These are phyloP conservation scores for Gorsachius magnificus DNA, from an alignment of 2,797 vertebrate genomes.

Conservation along the genomic window DNA sequence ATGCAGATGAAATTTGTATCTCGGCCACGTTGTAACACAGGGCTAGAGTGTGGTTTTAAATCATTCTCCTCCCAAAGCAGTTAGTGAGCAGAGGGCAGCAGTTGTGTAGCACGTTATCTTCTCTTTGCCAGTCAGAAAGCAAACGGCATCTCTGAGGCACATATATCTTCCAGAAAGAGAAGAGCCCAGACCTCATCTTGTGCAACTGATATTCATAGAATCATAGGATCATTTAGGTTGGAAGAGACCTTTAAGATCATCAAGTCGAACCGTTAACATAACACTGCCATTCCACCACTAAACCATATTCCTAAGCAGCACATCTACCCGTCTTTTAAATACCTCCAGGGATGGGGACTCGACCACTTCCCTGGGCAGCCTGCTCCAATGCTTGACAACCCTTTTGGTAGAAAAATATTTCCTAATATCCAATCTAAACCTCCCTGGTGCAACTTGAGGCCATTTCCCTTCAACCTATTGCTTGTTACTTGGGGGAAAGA, in stretches of 20 bases:
- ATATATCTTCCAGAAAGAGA: not conserved
- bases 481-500: not conserved
- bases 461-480: not conserved
- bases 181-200: not conserved
- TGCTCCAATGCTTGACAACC: not conserved
- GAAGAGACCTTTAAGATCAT: not conserved
- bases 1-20: conserved; percentile 11
- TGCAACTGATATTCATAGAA: not conserved
- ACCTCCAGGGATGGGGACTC: not conserved
- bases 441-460: not conserved
- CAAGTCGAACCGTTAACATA: not conserved
- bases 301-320: not conserved
- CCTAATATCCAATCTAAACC: not conserved
- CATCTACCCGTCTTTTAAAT: fast-evolving
- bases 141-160: not conserved
- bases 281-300: not conserved
- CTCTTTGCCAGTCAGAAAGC: not conserved
- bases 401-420: not conserved
- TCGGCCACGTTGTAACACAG: not conserved
- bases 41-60: not conserved
- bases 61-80: not conserved
- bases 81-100: not conserved
- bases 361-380: not conserved
- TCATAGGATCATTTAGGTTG: not conserved
- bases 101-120: not conserved